Base-by-base conservation (phyloP, 2,888 invertebrate species). In the Thysanoteuthis rhombus region DNA sequence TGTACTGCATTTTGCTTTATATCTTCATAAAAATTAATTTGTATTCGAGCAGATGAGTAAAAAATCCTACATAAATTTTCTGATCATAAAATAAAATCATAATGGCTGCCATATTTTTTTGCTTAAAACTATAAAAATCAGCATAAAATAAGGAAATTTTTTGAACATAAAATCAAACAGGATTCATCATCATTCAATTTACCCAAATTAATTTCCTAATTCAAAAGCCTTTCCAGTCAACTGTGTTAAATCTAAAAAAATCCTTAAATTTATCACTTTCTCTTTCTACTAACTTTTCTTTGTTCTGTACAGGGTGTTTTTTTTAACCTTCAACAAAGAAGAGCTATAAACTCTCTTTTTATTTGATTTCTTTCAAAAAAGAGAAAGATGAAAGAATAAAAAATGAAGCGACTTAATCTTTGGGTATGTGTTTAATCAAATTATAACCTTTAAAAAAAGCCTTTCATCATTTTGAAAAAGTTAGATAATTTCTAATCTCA, bases 151-250 rank as follows among this genome's bases (percentile, higher is more conserved):
- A 32, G 28, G n/a, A 36, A 75, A n/a, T 75, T n/a, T 75, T 75
- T 75, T 75, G 2, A 36, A n/a, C n/a, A 75, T 75, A 75, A 75
- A 75, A 75, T 75, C 75, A 75, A 75, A 75, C 75, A 52, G 52
- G 52, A 52, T 52, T 52, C 52, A 52, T 52, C 52, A 75, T n/a
- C 75, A 75, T 75, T 75, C 75, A n/a, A 75, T 75, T 75, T 75
- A 75, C n/a, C 75, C 75, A 75, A 75, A n/a, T 75, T 75, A 75
- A 75, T 75, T n/a, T 75, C 75, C n/a, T 75, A 75, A 75, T 75
- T 75, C n/a, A 75, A 75, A 75, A 75, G 75, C 75, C 19, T 36
- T 75, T 36, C n/a, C 75, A 75, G n/a, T 75, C 75, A 75, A n/a
- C 75, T 75, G 36, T n/a, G n/a, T 75, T 75, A 75, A 75, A 75